Conservation (phyloP, 2,888 invertebrate genomes). For the Eristalinus sepulchralis region DNA sequence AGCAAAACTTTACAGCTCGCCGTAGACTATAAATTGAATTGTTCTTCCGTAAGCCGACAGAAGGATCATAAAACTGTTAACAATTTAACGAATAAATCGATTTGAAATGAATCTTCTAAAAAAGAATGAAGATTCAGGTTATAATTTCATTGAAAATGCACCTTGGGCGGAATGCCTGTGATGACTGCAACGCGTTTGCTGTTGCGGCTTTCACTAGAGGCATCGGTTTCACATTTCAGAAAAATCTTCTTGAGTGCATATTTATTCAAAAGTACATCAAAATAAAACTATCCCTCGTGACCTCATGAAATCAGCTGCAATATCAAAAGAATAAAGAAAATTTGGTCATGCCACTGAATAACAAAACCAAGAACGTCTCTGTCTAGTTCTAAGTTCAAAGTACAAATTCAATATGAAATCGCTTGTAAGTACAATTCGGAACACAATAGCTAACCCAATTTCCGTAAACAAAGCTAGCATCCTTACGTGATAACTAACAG, state of each 20-base stretch:
- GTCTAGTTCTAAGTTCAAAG: neutral
- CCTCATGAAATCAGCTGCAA: neutral
- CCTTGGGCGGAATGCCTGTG: neutral
- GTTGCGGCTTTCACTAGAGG: too few relatives aligned
- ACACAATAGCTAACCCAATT: conserved; percentile 51
- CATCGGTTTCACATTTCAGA: too few relatives aligned
- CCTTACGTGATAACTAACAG: conserved; percentile 44
- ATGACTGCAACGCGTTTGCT: too few relatives aligned
- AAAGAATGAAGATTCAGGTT: neutral
- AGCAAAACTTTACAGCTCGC: too few relatives aligned
- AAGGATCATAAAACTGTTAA: neutral
- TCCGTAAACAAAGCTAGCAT: conserved; percentile 27
- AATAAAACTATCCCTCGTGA: neutral
- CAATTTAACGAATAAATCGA: neutral
- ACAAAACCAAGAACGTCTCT: neutral
- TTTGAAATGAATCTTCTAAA: neutral
- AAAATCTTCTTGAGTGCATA: too few relatives aligned
- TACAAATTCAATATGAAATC: neutral
- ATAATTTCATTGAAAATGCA: neutral
- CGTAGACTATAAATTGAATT: neutral
- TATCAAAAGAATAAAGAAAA: neutral
- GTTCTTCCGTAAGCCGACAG: neutral
- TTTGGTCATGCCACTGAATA: neutral
- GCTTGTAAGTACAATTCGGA: conserved; percentile 24
- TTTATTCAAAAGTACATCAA: neutral